Evolutionary conservation across 2,888 invertebrate genomes (phyloP), one percentile per base, ranked within the genome.

Genomic region (Drosophila buzzatii): DNA sequence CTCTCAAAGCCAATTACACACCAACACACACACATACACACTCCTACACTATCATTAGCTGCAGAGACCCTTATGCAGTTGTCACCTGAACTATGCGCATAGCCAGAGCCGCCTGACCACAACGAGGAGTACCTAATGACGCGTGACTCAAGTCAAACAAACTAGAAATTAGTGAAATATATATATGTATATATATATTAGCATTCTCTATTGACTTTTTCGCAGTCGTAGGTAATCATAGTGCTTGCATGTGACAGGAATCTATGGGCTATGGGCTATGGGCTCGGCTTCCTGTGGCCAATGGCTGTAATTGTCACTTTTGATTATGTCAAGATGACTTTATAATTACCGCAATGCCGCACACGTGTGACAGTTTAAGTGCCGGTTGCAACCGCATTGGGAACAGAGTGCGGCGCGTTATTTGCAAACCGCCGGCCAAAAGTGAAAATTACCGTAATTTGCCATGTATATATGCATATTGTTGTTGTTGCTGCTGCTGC

Each of bases 241-340:
- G 70, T 53, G 72, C 20, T 3, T 45, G 45, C 45, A 45, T 45
- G 45, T 18, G 16, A 45, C 51, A 53, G 60, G 57, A 18, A 37
- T 53, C 52, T 52, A 31, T 31, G 47, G 31, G 23, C 42, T 62
- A 42, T 42, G 41, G 41, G 2, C 41, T 41, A 41, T 33, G 52
- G 33, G 20, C 37, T 53, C 66, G 60, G 73, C 71, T 78, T 85
- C 79, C 78, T 80, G 79, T 82, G 81, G 45, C 45, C 85, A 90
- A 85, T 89, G 89, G 82, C 76, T 90, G 91, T 90, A 87, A 91
- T 91, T 91, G 91, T 90, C 91, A 90, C 91, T 90, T 90, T 85
- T 90, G 90, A 91, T 90, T 91, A 89, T 83, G 89, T 84, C 91
- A 89, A 90, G 90, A 90, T 90, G 90, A 90, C 91, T 90, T 90